These are phyloP conservation scores for Scyliorhinus canicula DNA, from an alignment of 2,797 vertebrate species.

Conservation along the genomic window DNA sequence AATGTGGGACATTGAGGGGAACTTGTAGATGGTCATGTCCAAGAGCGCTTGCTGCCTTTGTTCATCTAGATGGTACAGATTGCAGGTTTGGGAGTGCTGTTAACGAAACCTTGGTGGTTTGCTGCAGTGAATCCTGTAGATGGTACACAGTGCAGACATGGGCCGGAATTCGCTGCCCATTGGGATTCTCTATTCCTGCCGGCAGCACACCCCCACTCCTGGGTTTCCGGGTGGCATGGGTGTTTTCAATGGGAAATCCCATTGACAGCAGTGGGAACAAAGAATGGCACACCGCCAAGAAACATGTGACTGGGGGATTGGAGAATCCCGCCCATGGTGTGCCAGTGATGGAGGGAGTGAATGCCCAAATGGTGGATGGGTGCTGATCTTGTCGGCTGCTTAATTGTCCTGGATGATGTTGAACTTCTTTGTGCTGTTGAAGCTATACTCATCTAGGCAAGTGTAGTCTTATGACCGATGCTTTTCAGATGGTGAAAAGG, in stretches of 20 bases:
- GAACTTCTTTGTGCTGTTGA: background rate
- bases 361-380: background rate
- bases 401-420: background rate
- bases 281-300: no score
- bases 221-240: no score
- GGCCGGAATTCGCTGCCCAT: no score
- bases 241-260: no score
- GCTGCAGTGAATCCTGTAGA: background rate
- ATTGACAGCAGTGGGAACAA: no score
- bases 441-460: background rate
- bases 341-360: background rate
- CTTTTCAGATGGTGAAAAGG: background rate
- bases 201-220: no score
- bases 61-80: background rate
- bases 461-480: background rate
- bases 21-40: background rate
- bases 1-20: background rate
- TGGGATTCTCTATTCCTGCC: no score
- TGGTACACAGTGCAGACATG: background rate
- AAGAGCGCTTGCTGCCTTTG: background rate
- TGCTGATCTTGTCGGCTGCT: background rate
- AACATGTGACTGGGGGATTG: no score
- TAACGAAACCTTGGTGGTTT: background rate
- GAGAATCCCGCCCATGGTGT: no score
- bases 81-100: background rate